These are phyloP conservation scores for Saxidomus purpurata DNA, from an alignment of 1,140 invertebrate species.

Conservation along the genomic window DNA sequence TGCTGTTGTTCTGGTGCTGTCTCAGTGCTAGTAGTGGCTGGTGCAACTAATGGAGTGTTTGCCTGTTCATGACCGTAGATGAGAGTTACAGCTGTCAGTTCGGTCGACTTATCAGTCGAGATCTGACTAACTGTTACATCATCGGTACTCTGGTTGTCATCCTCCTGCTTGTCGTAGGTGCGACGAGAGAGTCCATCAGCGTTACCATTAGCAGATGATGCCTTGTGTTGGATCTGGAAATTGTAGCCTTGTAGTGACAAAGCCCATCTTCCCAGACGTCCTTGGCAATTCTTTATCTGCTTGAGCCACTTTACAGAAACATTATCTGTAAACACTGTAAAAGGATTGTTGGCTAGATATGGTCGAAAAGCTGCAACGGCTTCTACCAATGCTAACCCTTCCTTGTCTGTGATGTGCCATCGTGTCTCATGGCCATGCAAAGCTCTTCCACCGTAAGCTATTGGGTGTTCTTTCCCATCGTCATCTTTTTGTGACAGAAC, in stretches of 20 bases:
- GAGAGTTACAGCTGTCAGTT: neutral
- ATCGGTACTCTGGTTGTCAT: too few species aligned
- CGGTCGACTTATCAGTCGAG: too few species aligned
- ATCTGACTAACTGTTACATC: too few species aligned
- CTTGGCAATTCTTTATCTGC: neutral
- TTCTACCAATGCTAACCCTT: constrained; percentile 52
- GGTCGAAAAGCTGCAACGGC: constrained; percentile 18
- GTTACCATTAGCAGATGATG: neutral
- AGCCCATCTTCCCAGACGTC: constrained; percentile 30
- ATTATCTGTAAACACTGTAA: constrained; percentile 58
- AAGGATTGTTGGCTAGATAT: constrained; percentile 3
- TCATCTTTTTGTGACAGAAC: constrained; percentile 55
- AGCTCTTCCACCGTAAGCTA: constrained; percentile 8
- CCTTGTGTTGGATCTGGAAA: constrained; percentile 1
- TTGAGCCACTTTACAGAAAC: constrained; percentile 11
- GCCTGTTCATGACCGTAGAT: neutral
- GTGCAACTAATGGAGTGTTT: neutral
- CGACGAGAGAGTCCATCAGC: neutral
- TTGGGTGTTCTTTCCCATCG: constrained; percentile 23
- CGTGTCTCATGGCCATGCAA: constrained; percentile 6
- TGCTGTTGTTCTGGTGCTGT: neutral
- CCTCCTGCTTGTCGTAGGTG: neutral
- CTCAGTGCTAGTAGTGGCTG: neutral
- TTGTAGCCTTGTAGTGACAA: constrained; percentile 46
- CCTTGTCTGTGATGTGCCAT: constrained; percentile 20